These are phyloP conservation scores for Megaceryle torquata DNA, from an alignment of 2,113 vertebrate species.

Conservation along the genomic window DNA sequence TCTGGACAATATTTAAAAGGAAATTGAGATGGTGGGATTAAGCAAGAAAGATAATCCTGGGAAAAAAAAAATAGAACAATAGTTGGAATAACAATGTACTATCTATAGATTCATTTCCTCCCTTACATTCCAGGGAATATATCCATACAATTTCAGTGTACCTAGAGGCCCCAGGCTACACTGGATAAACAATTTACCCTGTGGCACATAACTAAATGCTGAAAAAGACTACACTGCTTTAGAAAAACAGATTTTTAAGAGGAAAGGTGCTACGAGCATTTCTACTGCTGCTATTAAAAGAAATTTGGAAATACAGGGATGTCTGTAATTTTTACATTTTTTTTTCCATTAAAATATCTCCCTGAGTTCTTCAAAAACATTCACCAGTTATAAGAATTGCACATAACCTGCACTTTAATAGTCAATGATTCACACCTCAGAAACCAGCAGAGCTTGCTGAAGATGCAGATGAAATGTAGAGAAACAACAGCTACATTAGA, in stretches of 20 bases:
- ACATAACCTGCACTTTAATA: neutral
- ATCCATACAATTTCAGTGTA: neutral
- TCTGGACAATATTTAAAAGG: neutral
- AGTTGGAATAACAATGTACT: neutral
- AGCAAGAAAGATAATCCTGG: neutral
- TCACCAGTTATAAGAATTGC: neutral
- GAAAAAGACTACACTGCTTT: neutral
- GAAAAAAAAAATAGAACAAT: neutral
- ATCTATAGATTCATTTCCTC: neutral
- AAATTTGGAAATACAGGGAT: neutral
- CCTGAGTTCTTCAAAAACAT: neutral
- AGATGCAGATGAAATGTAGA: neutral
- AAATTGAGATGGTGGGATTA: conserved; percentile 1
- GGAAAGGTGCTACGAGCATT: neutral
- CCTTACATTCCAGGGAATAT: neutral
- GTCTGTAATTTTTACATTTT: neutral
- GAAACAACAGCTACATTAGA: neutral
- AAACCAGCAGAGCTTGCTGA: neutral
- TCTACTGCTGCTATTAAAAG: neutral
- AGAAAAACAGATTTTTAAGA: neutral
- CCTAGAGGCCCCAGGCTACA: neutral
- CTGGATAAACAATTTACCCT: conserved; percentile 18
- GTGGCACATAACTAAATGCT: neutral
- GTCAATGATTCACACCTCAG: neutral
- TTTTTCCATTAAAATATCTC: neutral